Percentiles rank a stretch among this genome's conserved stretches.
Conservation (phyloP, 1,140 invertebrate genomes). For the Pachyrhynchus sulphureomaculatus region DNA sequence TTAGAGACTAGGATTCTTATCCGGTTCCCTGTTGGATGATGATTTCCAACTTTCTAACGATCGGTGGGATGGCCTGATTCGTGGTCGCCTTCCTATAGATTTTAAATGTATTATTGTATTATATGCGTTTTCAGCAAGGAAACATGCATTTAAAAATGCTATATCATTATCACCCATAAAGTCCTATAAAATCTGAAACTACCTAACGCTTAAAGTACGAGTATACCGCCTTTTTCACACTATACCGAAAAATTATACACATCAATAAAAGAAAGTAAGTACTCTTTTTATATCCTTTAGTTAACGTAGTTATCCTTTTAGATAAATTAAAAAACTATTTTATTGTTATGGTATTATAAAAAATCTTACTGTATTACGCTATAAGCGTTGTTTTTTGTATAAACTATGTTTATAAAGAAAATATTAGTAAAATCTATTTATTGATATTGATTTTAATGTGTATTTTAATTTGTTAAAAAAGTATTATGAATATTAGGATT, state of each 20-base stretch:
- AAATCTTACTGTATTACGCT: slow-evolving; percentile 7
- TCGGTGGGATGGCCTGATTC: no score
- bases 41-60: no score
- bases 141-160: no score
- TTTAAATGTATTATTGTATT: no score
- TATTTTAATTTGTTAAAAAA: background rate
- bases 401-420: slow-evolving; percentile 27
- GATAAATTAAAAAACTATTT: background rate
- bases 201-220: background rate
- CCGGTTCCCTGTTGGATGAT: no score
- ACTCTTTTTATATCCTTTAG: background rate
- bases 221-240: slow-evolving; percentile 14
- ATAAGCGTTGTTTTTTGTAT: slow-evolving; percentile 24
- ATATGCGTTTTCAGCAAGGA: no score
- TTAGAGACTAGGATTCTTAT: no score
- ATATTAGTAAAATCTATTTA: background rate
- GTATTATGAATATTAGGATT: background rate
- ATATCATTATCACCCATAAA: background rate
- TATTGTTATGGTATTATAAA: background rate
- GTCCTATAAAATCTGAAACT: background rate
- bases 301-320: background rate
- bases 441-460: background rate
- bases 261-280: slow-evolving; percentile 1
- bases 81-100: no score
- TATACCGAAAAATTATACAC: slow-evolving; percentile 14